Evolutionary conservation across 2,113 vertebrate genomes (phyloP).

Genomic region (Numida meleagris): DNA sequence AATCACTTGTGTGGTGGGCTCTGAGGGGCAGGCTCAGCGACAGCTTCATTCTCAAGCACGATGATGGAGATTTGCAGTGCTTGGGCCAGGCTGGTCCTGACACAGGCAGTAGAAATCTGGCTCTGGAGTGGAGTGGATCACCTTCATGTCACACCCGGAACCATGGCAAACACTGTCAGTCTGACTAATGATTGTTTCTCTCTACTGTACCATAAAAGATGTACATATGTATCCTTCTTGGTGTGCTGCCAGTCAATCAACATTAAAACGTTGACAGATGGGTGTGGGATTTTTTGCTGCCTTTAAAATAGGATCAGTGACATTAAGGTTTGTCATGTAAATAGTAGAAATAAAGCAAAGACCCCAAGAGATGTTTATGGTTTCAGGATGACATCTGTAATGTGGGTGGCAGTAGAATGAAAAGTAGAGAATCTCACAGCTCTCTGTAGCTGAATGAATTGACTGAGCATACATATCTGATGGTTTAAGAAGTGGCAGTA

Average conservation of each 20-base stretch:
- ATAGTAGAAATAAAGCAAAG: slow-evolving; percentile 58
- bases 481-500: slow-evolving; percentile 33
- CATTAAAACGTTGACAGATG: not conserved
- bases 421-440: slow-evolving; percentile 53
- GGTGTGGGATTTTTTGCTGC: slow-evolving; percentile 51
- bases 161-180: not conserved
- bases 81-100: not conserved
- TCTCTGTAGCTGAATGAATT: slow-evolving; percentile 48
- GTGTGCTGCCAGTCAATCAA: slow-evolving; percentile 25
- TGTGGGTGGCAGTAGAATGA: slow-evolving; percentile 53
- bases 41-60: not conserved
- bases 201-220: not conserved
- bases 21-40: not conserved
- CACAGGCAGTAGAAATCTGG: not conserved
- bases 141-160: not conserved
- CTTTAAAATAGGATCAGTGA: slow-evolving; percentile 52
- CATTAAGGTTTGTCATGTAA: slow-evolving; percentile 57
- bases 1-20: not conserved
- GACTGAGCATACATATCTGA: slow-evolving; percentile 8
- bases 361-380: not conserved
- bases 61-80: not conserved
- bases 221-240: not conserved
- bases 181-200: not conserved
- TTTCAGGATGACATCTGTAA: slow-evolving; percentile 61
- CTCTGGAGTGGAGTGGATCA: not conserved